Evolutionary conservation across 2,113 vertebrate genomes (phyloP), one percentile per base, ranked within the genome.

Genomic region (Electrona antarctica): DNA sequence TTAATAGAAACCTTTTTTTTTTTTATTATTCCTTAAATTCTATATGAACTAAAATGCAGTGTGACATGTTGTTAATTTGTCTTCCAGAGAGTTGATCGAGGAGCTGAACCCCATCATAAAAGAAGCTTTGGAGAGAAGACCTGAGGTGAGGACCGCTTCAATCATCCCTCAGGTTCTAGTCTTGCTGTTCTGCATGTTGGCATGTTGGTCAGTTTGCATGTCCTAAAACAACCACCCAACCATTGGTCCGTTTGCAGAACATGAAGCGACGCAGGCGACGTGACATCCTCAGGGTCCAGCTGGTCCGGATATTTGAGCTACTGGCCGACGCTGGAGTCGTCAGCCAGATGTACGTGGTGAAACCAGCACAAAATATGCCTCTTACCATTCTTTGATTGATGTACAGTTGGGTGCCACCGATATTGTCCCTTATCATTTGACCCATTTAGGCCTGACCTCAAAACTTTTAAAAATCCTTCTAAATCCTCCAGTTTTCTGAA

Each of bases 81-180:
- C 58, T 79, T 88, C 67, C 82, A 99, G 98, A 94, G 98, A 99
- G 78, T 88, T 99, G 85, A 95, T 99, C 88, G 98, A 99, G 82
- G 98, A 99, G 89, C 92, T 99, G 68, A 98, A 99, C 90, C 97
- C 96, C 85, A 98, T 99, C 93, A 99, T 99, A 90, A 99, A 99
- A 92, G 98, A 99, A 94, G 98, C 98, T 88, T 95, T 99, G 60
- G 98, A 99, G 92, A 96, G 98, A 94, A 96, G 98, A 91, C 98
- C 98, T 92, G 98, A 99, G 94, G 98, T 98, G 93, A 96, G 89
- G 73, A 7, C 12, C 29, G 14, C 8, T 41, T 62, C 3, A 41
- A 2, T 56, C 0, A 61, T 14, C 14, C 8, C 10, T 57, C 10
- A 60, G 0, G 47, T 64, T 49, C 1, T 1, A 52, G 12, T 47